Evolutionary conservation across 2,113 vertebrate species (phyloP).

Genomic region (Agelaius phoeniceus): DNA sequence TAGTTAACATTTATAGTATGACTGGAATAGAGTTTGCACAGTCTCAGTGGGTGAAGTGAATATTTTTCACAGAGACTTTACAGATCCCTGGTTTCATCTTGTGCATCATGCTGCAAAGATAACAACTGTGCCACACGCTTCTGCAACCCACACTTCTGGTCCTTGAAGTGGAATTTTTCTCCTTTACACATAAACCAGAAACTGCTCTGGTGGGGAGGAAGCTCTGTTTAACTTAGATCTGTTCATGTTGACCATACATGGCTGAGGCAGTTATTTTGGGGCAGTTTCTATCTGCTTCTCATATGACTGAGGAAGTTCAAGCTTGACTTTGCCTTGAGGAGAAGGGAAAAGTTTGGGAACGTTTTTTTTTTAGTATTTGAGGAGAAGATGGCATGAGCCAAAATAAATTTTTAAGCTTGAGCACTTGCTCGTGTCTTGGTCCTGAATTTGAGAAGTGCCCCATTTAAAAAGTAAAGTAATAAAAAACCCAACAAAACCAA

Average conservation of each 20-base stretch:
- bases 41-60: background rate
- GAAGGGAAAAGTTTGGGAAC: background rate
- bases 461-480: background rate
- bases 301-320: background rate
- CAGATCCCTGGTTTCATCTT: background rate
- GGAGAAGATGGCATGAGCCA: background rate
- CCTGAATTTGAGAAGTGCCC: background rate
- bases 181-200: conserved; percentile 1
- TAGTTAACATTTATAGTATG: background rate
- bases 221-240: background rate
- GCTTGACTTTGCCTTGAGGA: background rate
- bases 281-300: background rate
- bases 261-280: background rate
- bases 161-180: conserved; percentile 18
- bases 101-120: background rate
- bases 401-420: background rate
- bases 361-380: background rate
- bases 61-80: background rate
- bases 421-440: background rate
- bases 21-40: background rate
- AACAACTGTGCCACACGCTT: background rate
- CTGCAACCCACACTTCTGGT: conserved; percentile 9
- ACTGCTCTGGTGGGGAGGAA: background rate
- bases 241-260: background rate
- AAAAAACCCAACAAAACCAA: background rate